These are phyloP conservation scores for Cerastis rubricosa DNA, from an alignment of 2,888 invertebrate genomes.

Conservation along the genomic window DNA sequence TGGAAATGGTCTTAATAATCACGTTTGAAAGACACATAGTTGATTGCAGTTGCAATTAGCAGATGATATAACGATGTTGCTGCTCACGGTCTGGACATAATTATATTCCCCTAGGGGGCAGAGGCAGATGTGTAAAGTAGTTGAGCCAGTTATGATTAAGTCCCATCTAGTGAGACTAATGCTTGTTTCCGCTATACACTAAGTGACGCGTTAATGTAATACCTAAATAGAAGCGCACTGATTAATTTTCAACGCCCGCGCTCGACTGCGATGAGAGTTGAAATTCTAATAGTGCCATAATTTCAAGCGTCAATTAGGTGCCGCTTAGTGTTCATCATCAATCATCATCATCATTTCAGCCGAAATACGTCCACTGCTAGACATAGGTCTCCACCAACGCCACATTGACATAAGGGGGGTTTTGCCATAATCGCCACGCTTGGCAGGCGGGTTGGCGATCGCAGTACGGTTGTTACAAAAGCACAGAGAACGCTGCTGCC, in stretches of 20 bases:
- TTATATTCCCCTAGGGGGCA: not conserved
- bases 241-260: not conserved
- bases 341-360: too few species aligned
- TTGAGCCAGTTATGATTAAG: not conserved
- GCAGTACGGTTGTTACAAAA: too few species aligned
- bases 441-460: too few species aligned
- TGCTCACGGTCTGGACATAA: not conserved
- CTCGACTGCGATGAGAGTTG: not conserved
- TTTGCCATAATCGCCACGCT: too few species aligned
- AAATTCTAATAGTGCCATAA: not conserved
- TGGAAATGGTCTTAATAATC: conserved; percentile 8
- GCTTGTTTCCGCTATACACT: not conserved
- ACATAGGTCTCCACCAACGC: too few species aligned
- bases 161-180: not conserved
- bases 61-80: not conserved
- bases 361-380: too few species aligned
- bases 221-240: not conserved
- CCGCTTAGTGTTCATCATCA: too few species aligned
- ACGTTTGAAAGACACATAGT: conserved; percentile 3
- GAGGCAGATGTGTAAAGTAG: not conserved
- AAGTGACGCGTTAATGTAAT: not conserved
- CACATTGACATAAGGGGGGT: too few species aligned
- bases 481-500: too few species aligned
- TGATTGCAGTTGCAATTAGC: conserved; percentile 29
- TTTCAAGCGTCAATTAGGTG: too few species aligned